Evolutionary conservation across 2,888 invertebrate genomes (phyloP).

Genomic region (Troides aeacus): DNA sequence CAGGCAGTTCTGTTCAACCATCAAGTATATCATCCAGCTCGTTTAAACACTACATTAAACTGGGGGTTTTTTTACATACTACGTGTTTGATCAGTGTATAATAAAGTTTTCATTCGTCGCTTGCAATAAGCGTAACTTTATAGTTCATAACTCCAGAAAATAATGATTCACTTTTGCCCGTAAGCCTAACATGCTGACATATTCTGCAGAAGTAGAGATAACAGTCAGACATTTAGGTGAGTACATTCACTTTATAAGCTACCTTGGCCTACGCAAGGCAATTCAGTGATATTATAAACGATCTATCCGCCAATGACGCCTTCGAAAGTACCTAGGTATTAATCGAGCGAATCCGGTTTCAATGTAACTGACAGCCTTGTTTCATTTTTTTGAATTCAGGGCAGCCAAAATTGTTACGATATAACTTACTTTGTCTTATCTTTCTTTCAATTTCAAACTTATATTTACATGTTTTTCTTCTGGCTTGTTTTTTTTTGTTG

Average conservation of each 20-base stretch:
- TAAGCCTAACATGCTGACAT: constrained; percentile 34
- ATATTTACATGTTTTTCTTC: not conserved
- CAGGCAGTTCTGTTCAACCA: too few species aligned
- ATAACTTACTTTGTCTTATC: constrained; percentile 4
- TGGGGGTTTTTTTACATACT: not conserved
- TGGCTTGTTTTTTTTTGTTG: too few species aligned
- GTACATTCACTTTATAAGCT: constrained; percentile 68
- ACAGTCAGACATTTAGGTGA: constrained; percentile 54
- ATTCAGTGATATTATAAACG: constrained; percentile 71
- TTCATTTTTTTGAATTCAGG: constrained; percentile 31
- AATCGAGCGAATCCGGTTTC: constrained; percentile 54
- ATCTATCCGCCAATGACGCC: constrained; percentile 67
- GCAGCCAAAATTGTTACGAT: constrained; percentile 25
- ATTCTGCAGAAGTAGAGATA: constrained; percentile 50
- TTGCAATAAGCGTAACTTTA: not conserved
- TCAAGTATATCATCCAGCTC: too few species aligned
- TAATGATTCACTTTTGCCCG: constrained; percentile 5
- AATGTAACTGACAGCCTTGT: constrained; percentile 36
- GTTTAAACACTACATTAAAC: too few species aligned
- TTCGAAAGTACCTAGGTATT: constrained; percentile 66
- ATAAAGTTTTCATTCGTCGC: not conserved
- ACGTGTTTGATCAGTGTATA: not conserved
- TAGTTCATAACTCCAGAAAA: not conserved
- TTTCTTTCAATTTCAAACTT: not conserved
- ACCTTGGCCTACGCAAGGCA: constrained; percentile 77